Evolutionary conservation across 2,888 invertebrate species (phyloP), one percentile per base, ranked within the genome.

Genomic region (Incurvaria masculella): DNA sequence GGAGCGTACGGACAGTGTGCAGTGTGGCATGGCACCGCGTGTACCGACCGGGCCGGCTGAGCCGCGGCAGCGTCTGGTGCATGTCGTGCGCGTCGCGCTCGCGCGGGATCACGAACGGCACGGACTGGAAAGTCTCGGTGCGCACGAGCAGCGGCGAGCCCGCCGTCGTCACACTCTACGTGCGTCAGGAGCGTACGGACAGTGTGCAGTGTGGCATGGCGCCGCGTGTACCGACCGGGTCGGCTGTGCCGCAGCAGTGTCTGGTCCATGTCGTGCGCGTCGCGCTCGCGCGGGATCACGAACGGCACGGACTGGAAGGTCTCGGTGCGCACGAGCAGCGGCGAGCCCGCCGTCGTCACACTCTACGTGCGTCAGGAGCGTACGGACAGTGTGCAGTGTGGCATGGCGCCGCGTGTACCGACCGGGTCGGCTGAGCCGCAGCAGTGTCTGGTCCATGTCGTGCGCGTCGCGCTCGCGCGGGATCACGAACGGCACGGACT

Each of bases 61-160:
- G 81, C 65, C 92, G 87, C 48, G 86, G 81, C 47, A 99, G 78
- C 0, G 94, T 92, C 53, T 89, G 87, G 64, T 89, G 94, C 64
- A 98, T 88, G 67, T 98, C 97, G 65, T 97, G 95, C 68, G 97
- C 97, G 69, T 98, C 97, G 51, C 95, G 81, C 75, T 99, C 98
- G 58, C 90, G 87, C 2, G 92, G 91, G 61, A 98, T 90, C 45
- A 98, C 88, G 73, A 98, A 96, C 58, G 93, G 93, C 41, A 96
- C 91, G 3, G 91, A 92, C 56, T 94, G 86, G 78, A 99, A 99
- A 55, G 97, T 96, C 81, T 98, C 98, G 63, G 97, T 97, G 55
- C 94, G 86, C 54, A 99, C 92, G 56, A 91, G 82, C 27, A 99
- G 78, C 1, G 97, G 97, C 1, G 95, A 97, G 1, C 98, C 98